Conservation (phyloP, 1,140 invertebrate species). For the Tigriopus japonicus region DNA sequence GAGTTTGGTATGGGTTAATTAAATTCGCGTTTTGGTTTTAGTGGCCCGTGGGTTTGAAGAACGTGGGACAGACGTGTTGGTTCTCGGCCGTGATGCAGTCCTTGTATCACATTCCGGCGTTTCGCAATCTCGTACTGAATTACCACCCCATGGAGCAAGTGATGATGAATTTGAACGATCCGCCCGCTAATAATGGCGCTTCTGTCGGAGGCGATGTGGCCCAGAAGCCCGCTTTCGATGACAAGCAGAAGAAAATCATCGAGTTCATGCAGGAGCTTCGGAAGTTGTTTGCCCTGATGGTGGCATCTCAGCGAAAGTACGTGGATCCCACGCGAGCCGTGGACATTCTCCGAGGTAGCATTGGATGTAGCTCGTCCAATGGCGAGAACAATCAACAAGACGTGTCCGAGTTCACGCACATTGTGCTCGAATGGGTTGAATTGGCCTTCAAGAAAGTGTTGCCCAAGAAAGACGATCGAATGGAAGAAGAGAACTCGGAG, state of each 20-base stretch:
- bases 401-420: slow-evolving; percentile 34
- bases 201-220: not conserved
- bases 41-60: slow-evolving; percentile 33
- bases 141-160: slow-evolving; percentile 21
- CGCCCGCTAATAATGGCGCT: not conserved
- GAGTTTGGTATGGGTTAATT: not conserved
- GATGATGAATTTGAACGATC: not conserved
- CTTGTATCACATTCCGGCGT: slow-evolving; percentile 29
- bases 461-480: not conserved
- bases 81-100: slow-evolving; percentile 35
- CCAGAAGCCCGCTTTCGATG: slow-evolving; percentile 10
- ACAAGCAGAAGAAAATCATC: slow-evolving; percentile 24
- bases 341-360: slow-evolving; percentile 28
- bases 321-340: slow-evolving; percentile 32
- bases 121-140: slow-evolving; percentile 28
- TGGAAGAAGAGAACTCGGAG: slow-evolving; percentile 1
- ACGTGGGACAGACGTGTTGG: slow-evolving; percentile 37
- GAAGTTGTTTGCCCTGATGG: slow-evolving; percentile 30
- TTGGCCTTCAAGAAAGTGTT: slow-evolving; percentile 27
- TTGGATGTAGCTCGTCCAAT: slow-evolving; percentile 20
- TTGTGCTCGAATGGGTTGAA: slow-evolving; percentile 31
- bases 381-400: slow-evolving; percentile 24
- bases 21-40: slow-evolving; percentile 5
- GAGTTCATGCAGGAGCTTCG: slow-evolving; percentile 29
- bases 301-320: slow-evolving; percentile 29